These are phyloP conservation scores for Carassius gibelio DNA, from an alignment of 2,113 vertebrate species.

Conservation along the genomic window DNA sequence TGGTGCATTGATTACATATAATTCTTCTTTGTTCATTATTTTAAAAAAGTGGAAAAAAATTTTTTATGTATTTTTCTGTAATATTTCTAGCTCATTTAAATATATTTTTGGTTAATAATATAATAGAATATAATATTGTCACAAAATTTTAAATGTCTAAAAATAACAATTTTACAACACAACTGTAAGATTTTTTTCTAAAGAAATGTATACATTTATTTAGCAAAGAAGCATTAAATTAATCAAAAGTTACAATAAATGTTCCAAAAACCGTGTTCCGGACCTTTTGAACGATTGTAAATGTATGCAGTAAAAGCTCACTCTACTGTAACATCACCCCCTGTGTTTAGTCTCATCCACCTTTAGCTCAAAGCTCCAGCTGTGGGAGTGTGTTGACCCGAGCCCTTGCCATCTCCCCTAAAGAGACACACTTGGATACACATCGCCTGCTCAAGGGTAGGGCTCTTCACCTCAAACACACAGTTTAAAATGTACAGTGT, in stretches of 20 bases:
- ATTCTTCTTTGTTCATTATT: not conserved
- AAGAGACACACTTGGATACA: conserved; percentile 77
- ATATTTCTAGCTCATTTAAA: not conserved
- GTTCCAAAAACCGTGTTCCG: not conserved
- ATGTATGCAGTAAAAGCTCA: not conserved
- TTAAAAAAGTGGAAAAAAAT: too few relatives aligned
- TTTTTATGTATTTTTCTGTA: not conserved
- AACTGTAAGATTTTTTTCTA: too few relatives aligned
- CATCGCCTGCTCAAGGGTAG: conserved; percentile 88
- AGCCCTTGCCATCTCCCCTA: conserved; percentile 82
- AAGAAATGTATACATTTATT: too few relatives aligned
- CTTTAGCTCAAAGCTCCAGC: conserved; percentile 91
- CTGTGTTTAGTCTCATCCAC: conserved; percentile 81
- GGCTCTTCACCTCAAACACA: conserved; percentile 7
- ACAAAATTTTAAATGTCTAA: too few relatives aligned
- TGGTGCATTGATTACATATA: not conserved
- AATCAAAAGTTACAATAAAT: too few relatives aligned
- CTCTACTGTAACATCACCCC: not conserved
- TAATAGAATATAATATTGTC: not conserved
- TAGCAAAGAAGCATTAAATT: not conserved
- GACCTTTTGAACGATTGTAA: not conserved
- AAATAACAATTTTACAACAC: too few relatives aligned
- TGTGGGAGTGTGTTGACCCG: conserved; percentile 90
- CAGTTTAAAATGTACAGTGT: conserved; percentile 25
- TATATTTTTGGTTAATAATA: not conserved